A percentile compares a stretch with the other conserved stretches of the same genome.
Evolutionary conservation across 2,797 vertebrate species (phyloP).

Genomic region (Paramormyrops hopkinsi): DNA sequence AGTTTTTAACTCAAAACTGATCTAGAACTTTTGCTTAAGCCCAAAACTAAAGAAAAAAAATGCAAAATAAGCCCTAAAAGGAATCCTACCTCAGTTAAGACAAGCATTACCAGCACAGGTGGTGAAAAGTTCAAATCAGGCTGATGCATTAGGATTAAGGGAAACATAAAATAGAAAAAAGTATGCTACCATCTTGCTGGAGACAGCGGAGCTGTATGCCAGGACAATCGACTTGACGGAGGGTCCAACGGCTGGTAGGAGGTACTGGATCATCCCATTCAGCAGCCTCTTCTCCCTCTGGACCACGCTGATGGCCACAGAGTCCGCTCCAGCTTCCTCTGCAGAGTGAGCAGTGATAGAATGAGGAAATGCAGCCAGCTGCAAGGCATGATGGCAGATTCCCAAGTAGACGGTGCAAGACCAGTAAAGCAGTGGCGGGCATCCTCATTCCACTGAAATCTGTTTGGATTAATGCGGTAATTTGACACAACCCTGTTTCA

Average conservation of each 20-base stretch:
- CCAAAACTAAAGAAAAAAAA: background rate
- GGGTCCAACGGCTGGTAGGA: slow-evolving; percentile 78
- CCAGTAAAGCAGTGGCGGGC: background rate
- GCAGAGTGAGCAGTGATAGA: slow-evolving; percentile 37
- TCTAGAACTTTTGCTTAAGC: background rate
- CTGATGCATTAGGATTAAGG: background rate
- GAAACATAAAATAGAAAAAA: background rate
- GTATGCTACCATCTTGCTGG: slow-evolving; percentile 86
- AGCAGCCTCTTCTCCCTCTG: slow-evolving; percentile 85
- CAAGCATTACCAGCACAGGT: background rate
- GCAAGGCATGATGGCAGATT: background rate
- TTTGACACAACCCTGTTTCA: background rate
- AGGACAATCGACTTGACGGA: slow-evolving; percentile 85
- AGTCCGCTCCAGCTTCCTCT: slow-evolving; percentile 74
- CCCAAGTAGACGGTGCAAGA: background rate
- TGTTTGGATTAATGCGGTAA: background rate
- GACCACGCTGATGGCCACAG: slow-evolving; percentile 71
- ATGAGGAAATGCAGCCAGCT: background rate
- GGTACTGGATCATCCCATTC: slow-evolving; percentile 83
- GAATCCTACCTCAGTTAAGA: background rate
- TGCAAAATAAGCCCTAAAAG: background rate
- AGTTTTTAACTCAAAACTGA: background rate
- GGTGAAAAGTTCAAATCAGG: background rate
- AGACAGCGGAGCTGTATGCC: slow-evolving; percentile 87
- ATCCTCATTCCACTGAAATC: background rate